phyloP scores from a whole-genome alignment of 1,140 invertebrate genomes.

The Magallana ariakensis region DNA sequence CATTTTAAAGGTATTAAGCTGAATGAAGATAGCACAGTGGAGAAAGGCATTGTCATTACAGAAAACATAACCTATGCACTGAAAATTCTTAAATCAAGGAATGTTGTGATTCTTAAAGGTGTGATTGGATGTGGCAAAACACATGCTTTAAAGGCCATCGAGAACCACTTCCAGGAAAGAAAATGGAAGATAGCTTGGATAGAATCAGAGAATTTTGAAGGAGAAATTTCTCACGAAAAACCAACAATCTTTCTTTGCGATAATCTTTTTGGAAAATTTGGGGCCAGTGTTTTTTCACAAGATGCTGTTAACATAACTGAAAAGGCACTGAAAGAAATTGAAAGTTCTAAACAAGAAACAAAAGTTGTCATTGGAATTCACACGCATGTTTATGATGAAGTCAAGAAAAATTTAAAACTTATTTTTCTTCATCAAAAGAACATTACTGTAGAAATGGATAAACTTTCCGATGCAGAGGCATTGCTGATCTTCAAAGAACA shows the following conservation, averaged over 20 bases:
- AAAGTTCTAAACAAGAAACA: no score
- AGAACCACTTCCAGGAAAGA: background rate
- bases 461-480: background rate
- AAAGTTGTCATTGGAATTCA: constrained; percentile 19
- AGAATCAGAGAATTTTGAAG: background rate
- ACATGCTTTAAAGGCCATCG: constrained; percentile 15
- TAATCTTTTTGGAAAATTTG: background rate
- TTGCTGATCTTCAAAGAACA: background rate
- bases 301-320: background rate
- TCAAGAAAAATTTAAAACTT: background rate
- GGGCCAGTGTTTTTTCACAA: background rate
- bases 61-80: background rate
- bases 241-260: background rate
- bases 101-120: background rate
- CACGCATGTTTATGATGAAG: constrained; percentile 10
- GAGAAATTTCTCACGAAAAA: background rate
- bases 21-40: background rate
- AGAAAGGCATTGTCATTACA: background rate
- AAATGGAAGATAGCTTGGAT: background rate
- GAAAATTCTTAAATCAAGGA: background rate
- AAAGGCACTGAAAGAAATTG: background rate
- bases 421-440: background rate
- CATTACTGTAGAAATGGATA: background rate
- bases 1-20: background rate
- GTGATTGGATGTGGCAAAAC: constrained; percentile 23